phyloP scores from a whole-genome alignment of 2,113 vertebrate species.

The Phocoena sinus region DNA sequence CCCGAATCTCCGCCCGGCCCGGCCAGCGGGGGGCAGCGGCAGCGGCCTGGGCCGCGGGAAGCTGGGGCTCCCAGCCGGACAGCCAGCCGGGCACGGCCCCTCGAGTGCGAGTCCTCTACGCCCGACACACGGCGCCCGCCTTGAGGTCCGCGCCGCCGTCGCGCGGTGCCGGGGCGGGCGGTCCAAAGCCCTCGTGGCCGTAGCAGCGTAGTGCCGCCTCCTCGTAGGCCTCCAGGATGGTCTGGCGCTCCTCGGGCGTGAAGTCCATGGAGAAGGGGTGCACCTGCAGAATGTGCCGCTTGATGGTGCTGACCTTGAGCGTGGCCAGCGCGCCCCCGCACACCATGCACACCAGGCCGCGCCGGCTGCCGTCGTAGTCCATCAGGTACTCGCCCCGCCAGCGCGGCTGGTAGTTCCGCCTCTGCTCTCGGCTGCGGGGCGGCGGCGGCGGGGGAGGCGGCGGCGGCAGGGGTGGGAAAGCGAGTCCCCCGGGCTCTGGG shows the following conservation, averaged over 20 bases:
- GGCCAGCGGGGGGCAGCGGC: slow-evolving; percentile 44
- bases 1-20: neutral
- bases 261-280: slow-evolving; percentile 90
- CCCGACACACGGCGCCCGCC: slow-evolving; percentile 61
- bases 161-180: slow-evolving; percentile 47
- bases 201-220: slow-evolving; percentile 83
- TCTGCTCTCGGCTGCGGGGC: slow-evolving; percentile 87
- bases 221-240: slow-evolving; percentile 85
- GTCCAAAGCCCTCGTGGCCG: slow-evolving; percentile 79
- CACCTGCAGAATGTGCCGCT: slow-evolving; percentile 91
- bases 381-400: slow-evolving; percentile 93
- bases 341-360: slow-evolving; percentile 89
- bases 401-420: slow-evolving; percentile 92
- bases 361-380: slow-evolving; percentile 90
- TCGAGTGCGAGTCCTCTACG: neutral
- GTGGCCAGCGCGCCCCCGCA: slow-evolving; percentile 87
- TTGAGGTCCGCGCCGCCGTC: slow-evolving; percentile 57
- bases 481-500: slow-evolving; percentile 5
- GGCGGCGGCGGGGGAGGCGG: neutral
- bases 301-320: slow-evolving; percentile 87
- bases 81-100: neutral
- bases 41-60: neutral
- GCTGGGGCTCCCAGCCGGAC: neutral
- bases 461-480: slow-evolving; percentile 14
- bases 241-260: slow-evolving; percentile 84